These are phyloP conservation scores for Stichodactyla helianthus DNA, from an alignment of 64 coral and sea anemone genomes.

Conservation along the genomic window DNA sequence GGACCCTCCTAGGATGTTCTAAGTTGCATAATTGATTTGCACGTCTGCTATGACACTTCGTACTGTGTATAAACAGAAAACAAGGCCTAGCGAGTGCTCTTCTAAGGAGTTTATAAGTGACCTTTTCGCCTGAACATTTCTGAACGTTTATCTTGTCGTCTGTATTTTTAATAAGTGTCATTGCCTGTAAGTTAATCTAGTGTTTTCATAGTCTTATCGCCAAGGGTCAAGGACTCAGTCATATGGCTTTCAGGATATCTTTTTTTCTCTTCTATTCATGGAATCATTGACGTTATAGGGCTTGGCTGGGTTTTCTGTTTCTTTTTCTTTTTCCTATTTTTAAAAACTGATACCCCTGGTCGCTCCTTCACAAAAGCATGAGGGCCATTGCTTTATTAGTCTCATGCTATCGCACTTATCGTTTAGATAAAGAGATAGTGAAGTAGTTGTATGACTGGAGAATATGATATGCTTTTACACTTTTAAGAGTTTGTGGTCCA, in stretches of 20 bases:
- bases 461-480: too few species aligned
- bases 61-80: background rate
- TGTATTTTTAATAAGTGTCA: conserved; percentile 25
- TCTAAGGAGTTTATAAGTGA: background rate
- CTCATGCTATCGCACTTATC: too few species aligned
- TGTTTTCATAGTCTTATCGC: conserved; percentile 8
- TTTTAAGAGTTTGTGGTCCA: too few species aligned
- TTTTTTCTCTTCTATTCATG: too few species aligned
- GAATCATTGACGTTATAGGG: background rate
- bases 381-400: background rate
- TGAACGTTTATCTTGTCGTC: conserved; percentile 18
- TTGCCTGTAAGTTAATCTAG: conserved; percentile 3
- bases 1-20: background rate
- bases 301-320: background rate
- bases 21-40: conserved; percentile 4
- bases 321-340: background rate
- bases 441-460: too few species aligned
- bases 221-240: background rate
- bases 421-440: too few species aligned
- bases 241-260: background rate
- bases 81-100: background rate
- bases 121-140: background rate
- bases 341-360: background rate
- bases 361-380: background rate
- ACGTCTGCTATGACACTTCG: background rate